A percentile compares a stretch with the other conserved stretches of the same genome.
phyloP scores from a whole-genome alignment of 1,140 invertebrate genomes.

The Drosophila ogumai region DNA sequence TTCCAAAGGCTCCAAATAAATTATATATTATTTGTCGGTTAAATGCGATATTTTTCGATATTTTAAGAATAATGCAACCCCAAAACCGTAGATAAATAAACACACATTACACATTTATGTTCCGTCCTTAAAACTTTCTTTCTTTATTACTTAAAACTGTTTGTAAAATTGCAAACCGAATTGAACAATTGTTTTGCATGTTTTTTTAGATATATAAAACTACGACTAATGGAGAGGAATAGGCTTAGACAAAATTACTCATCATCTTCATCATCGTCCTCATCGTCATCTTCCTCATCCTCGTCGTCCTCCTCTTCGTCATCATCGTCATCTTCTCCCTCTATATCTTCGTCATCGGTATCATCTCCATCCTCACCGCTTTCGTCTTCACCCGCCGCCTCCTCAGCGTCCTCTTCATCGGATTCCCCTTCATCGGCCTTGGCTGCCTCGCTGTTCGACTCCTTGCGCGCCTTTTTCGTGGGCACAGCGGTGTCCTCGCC shows the following conservation, averaged over 20 bases:
- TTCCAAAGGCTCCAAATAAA: too few species aligned
- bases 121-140: conserved; percentile 37
- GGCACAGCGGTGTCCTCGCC: conserved; percentile 52
- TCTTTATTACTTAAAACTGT: conserved; percentile 56
- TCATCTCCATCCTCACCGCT: conserved; percentile 29
- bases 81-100: not conserved
- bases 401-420: conserved; percentile 84
- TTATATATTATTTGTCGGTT: too few species aligned
- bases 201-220: conserved; percentile 30
- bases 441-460: conserved; percentile 86
- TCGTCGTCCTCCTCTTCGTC: conserved; percentile 42
- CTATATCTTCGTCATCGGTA: conserved; percentile 11
- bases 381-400: conserved; percentile 63
- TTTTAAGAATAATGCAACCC: too few species aligned
- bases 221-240: conserved; percentile 26
- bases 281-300: conserved; percentile 36
- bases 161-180: conserved; percentile 32
- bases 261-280: conserved; percentile 46
- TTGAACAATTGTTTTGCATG: conserved; percentile 39
- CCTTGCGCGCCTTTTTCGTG: conserved; percentile 67
- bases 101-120: not conserved
- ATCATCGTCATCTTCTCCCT: conserved; percentile 32
- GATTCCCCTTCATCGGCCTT: conserved; percentile 86
- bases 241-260: conserved; percentile 36
- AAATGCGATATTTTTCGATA: too few species aligned